Conservation (phyloP, 2,797 vertebrate species). For the Galaxias olidus region DNA sequence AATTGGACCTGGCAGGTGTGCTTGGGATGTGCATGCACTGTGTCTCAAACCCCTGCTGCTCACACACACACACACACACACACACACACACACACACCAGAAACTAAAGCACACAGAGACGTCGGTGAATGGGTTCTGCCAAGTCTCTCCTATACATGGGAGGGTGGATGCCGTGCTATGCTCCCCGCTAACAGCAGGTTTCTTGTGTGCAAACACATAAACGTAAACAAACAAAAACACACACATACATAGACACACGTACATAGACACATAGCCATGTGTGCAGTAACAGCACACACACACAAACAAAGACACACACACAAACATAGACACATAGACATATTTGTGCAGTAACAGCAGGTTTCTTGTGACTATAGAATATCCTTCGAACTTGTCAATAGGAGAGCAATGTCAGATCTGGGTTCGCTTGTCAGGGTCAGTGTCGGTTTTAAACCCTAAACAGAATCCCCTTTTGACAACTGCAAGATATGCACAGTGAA, state of each 20-base stretch:
- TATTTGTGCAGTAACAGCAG: no score
- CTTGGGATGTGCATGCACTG: conserved; percentile 28
- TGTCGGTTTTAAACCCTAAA: background rate
- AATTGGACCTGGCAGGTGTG: conserved; percentile 58
- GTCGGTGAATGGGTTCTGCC: no score
- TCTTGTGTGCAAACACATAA: background rate
- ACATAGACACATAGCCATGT: no score
- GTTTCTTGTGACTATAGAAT: no score
- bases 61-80: background rate
- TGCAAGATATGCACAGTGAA: no score
- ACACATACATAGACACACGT: conserved; percentile 11
- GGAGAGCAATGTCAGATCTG: no score
- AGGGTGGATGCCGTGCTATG: conserved; percentile 15
- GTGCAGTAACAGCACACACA: no score
- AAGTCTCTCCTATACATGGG: conserved; percentile 32
- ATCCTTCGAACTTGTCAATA: no score
- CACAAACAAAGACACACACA: background rate
- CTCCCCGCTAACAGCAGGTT: background rate
- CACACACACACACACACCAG: conserved; percentile 13
- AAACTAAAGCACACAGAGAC: background rate
- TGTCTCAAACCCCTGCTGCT: conserved; percentile 42
- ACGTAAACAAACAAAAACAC: conserved; percentile 6
- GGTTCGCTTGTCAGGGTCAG: no score
- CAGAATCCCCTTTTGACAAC: no score
- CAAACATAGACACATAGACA: conserved; percentile 14